Conservation (phyloP, 2,797 vertebrate species). For the Cryptoprocta ferox region DNA sequence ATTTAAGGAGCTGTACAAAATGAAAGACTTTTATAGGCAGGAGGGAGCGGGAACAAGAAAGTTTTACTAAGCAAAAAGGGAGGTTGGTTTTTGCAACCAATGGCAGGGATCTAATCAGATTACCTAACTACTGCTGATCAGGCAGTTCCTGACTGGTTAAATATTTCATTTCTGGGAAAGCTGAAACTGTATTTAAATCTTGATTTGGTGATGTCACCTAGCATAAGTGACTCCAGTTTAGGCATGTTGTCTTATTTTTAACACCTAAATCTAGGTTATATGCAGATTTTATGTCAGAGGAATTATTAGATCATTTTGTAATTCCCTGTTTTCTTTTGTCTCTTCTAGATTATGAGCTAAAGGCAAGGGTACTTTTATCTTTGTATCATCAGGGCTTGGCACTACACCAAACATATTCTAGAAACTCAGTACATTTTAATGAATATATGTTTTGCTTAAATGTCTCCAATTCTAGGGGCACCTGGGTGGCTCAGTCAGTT, state of each 20-base stretch:
- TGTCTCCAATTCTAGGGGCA: neutral
- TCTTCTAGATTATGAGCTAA: neutral
- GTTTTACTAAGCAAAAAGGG: neutral
- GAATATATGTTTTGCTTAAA: neutral
- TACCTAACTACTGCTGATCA: neutral
- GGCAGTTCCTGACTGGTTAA: neutral
- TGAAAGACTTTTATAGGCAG: neutral
- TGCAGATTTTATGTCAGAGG: neutral
- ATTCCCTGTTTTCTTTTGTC: neutral
- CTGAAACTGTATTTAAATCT: neutral
- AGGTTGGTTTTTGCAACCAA: neutral
- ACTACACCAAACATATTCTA: neutral
- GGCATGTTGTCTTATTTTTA: neutral
- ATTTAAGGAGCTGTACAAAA: neutral
- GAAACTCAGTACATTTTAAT: neutral
- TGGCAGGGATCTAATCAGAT: neutral
- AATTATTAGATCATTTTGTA: neutral
- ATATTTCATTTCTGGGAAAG: neutral
- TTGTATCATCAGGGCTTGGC: neutral
- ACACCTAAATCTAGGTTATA: neutral
- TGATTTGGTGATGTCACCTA: neutral
- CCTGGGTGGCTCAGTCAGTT: too few species aligned
- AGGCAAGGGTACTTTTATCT: neutral
- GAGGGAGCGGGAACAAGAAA: neutral
- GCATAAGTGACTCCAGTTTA: neutral